Conservation (phyloP, 2,797 vertebrate genomes). For the Argya squamiceps region DNA sequence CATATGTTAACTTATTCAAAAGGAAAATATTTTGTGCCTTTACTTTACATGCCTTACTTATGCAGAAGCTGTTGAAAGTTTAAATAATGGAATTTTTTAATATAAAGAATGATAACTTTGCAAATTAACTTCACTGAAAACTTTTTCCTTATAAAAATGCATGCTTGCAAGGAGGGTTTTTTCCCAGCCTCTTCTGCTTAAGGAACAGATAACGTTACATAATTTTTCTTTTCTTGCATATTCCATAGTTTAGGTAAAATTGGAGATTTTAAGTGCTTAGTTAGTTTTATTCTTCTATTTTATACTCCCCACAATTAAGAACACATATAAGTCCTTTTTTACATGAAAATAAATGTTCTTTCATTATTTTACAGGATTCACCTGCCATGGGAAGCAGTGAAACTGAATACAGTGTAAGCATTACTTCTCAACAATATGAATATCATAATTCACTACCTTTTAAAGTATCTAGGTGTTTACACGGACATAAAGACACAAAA, state of each 20-base stretch:
- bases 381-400: not conserved
- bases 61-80: not conserved
- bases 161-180: not conserved
- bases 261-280: not conserved
- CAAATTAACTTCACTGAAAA: not conserved
- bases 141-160: not conserved
- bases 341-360: not conserved
- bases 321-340: not conserved
- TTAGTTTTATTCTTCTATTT: not conserved
- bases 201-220: not conserved
- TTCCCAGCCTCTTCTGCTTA: not conserved
- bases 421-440: not conserved
- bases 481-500: not conserved
- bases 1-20: not conserved
- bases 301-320: not conserved
- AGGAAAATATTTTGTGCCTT: not conserved
- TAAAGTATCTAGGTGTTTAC: not conserved
- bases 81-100: not conserved
- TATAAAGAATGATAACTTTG: not conserved
- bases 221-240: not conserved
- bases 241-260: not conserved
- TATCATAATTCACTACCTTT: not conserved
- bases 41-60: not conserved
- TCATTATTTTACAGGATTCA: conserved; percentile 49
- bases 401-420: conserved; percentile 19